These are phyloP conservation scores for Lynx canadensis DNA, from an alignment of 2,113 vertebrate species.

Conservation along the genomic window DNA sequence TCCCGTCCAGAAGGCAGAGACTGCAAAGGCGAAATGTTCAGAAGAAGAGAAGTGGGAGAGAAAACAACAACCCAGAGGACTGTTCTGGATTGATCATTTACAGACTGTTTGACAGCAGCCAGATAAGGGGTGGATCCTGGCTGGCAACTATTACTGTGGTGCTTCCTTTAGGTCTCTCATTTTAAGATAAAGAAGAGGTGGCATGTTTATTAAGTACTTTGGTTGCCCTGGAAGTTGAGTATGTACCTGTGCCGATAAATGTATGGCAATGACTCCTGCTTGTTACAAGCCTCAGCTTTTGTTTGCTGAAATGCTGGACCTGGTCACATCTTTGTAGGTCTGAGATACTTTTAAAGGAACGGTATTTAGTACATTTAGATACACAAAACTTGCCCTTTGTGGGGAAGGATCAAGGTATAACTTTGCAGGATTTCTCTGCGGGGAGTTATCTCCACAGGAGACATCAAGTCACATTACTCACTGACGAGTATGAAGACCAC, in stretches of 20 bases:
- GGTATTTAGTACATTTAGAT: background rate
- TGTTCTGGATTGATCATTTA: slow-evolving; percentile 64
- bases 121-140: slow-evolving; percentile 43
- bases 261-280: background rate
- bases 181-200: slow-evolving; percentile 51
- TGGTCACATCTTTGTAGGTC: background rate
- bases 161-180: slow-evolving; percentile 14
- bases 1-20: slow-evolving; percentile 12
- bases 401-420: background rate
- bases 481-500: background rate
- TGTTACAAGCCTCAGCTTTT: background rate
- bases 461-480: background rate
- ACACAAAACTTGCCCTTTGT: background rate
- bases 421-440: background rate
- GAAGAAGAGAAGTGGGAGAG: background rate
- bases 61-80: background rate
- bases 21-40: background rate
- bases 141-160: background rate
- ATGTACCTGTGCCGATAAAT: background rate
- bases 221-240: slow-evolving; percentile 26
- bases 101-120: slow-evolving; percentile 34
- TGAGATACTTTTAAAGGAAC: slow-evolving; percentile 8
- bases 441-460: background rate
- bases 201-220: slow-evolving; percentile 24
- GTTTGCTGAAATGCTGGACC: background rate